These are phyloP conservation scores for Pogonomyrmex californicus DNA, from an alignment of 1,140 invertebrate genomes.

Conservation along the genomic window DNA sequence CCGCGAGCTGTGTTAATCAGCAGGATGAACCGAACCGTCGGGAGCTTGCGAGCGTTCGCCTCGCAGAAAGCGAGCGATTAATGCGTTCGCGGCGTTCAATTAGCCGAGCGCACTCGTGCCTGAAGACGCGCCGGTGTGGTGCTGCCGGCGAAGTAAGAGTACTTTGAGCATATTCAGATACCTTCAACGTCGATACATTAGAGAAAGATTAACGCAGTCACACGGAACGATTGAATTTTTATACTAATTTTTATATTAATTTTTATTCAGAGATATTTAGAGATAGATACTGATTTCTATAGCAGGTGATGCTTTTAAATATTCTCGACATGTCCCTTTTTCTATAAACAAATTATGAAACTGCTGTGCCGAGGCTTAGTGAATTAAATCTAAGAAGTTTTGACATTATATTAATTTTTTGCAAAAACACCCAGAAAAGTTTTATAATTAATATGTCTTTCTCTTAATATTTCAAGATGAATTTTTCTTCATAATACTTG, in stretches of 20 bases:
- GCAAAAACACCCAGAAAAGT: background rate
- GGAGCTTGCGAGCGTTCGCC: slow-evolving; percentile 9
- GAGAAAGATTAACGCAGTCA: background rate
- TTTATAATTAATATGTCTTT: background rate
- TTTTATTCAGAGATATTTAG: too few relatives aligned
- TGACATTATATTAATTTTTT: background rate
- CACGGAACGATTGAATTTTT: background rate
- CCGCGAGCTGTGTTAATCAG: slow-evolving; percentile 66
- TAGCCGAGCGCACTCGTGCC: background rate
- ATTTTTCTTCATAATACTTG: background rate
- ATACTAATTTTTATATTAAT: background rate
- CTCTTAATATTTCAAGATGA: background rate
- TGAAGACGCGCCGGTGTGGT: background rate
- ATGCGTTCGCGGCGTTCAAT: slow-evolving; percentile 22
- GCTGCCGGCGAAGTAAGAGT: background rate
- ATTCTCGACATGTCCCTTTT: background rate
- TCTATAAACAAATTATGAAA: background rate
- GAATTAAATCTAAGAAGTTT: background rate
- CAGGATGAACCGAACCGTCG: slow-evolving; percentile 58
- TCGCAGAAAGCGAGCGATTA: slow-evolving; percentile 18
- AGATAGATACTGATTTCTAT: background rate
- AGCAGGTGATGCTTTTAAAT: background rate
- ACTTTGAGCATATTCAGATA: background rate
- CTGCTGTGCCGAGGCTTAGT: background rate
- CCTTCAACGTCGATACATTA: background rate